Percentiles rank a stretch among this genome's conserved stretches.
Conservation (phyloP, 1,140 invertebrate species). For the Apis mellifera region Amel_HAv3.1 CM009936.2:5956001-5956500, state of each 20-base stretch:
- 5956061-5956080: constrained; percentile 60
- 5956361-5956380: no score
- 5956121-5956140: constrained; percentile 46
- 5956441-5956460: constrained; percentile 51
- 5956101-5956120: constrained; percentile 48
- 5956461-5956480: constrained; percentile 16
- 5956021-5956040: constrained; percentile 57
- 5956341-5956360: no score
- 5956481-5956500: neutral
- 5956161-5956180: neutral
- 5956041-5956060: constrained; percentile 56
- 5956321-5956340: no score
- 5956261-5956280: neutral
- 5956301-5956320: no score
- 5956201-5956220: neutral
- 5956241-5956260: neutral
- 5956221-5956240: neutral
- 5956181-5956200: constrained; percentile 11
- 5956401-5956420: constrained; percentile 30
- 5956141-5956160: constrained; percentile 47
- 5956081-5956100: constrained; percentile 44
- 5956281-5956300: neutral
- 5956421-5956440: constrained; percentile 60
- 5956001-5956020: constrained; percentile 7
- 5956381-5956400: no score